phyloP scores from a whole-genome alignment of 2,797 vertebrate genomes.

The Epinephelus awoara region DNA sequence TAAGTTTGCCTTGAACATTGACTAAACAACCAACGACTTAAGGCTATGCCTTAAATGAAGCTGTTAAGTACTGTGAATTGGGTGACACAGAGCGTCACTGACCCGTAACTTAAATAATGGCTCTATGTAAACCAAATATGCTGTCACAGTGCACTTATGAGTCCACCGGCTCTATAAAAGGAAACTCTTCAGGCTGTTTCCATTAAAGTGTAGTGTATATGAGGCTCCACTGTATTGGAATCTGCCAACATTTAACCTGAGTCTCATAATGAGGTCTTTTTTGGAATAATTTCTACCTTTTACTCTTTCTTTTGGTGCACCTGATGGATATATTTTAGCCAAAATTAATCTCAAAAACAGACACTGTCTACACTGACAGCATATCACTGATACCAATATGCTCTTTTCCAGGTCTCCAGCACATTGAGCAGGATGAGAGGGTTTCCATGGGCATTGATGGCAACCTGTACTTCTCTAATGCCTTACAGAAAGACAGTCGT shows the following conservation, averaged over 20 bases:
- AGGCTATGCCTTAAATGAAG: constrained; percentile 47
- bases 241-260: constrained; percentile 19
- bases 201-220: constrained; percentile 34
- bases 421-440: constrained; percentile 92
- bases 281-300: not conserved
- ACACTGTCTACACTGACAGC: not conserved
- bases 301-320: not conserved
- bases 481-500: constrained; percentile 90
- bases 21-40: constrained; percentile 31
- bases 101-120: constrained; percentile 57
- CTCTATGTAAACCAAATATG: constrained; percentile 47
- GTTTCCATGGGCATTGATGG: constrained; percentile 94
- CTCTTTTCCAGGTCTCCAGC: constrained; percentile 88
- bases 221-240: constrained; percentile 1
- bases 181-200: constrained; percentile 45
- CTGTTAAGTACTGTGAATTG: constrained; percentile 34
- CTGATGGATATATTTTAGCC: not conserved
- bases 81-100: constrained; percentile 34
- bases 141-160: constrained; percentile 16
- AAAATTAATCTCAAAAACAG: not conserved
- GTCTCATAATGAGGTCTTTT: not conserved
- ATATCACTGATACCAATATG: constrained; percentile 22
- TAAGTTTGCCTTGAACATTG: constrained; percentile 19
- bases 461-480: constrained; percentile 95
- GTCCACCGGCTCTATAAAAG: constrained; percentile 33